Evolutionary conservation across 2,888 invertebrate genomes (phyloP).

Genomic region (Sarcophaga variegata): DNA sequence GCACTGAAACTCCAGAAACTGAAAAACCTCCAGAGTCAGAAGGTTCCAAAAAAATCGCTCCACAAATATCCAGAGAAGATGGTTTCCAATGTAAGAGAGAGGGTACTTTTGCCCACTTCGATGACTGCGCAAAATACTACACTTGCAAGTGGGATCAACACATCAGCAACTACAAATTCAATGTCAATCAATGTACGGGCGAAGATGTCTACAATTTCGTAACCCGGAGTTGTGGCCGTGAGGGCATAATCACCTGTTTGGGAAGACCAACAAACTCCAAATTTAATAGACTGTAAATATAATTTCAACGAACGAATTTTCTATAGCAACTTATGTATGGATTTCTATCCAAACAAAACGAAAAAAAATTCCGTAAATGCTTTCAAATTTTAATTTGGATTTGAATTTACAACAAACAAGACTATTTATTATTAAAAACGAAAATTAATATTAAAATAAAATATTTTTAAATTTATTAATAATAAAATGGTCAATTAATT

Average conservation of each 20-base stretch:
- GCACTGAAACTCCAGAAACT: not conserved
- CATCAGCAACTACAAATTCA: conserved; percentile 33
- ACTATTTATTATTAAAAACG: not conserved
- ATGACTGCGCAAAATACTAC: conserved; percentile 70
- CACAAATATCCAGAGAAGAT: not conserved
- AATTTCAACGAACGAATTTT: conserved; percentile 22
- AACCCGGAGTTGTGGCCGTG: conserved; percentile 47
- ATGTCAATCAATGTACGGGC: conserved; percentile 61
- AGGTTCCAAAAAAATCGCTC: not conserved
- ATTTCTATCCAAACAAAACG: no score
- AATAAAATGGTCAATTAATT: no score
- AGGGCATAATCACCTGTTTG: conserved; percentile 55
- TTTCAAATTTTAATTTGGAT: not conserved
- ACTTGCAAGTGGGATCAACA: conserved; percentile 62
- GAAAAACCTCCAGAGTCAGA: not conserved
- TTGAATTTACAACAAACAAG: not conserved
- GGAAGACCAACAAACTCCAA: conserved; percentile 53
- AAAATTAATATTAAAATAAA: not conserved
- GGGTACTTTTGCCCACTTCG: conserved; percentile 65
- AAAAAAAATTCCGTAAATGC: not conserved
- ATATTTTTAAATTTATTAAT: not conserved
- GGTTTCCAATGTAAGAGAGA: conserved; percentile 64
- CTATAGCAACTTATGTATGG: not conserved
- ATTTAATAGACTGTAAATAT: conserved; percentile 36
- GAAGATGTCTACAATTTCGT: conserved; percentile 58